Percentiles rank a stretch among this genome's conserved stretches.
Evolutionary conservation across 1,140 invertebrate species (phyloP).

Genomic region (Heterodera schachtii): DNA sequence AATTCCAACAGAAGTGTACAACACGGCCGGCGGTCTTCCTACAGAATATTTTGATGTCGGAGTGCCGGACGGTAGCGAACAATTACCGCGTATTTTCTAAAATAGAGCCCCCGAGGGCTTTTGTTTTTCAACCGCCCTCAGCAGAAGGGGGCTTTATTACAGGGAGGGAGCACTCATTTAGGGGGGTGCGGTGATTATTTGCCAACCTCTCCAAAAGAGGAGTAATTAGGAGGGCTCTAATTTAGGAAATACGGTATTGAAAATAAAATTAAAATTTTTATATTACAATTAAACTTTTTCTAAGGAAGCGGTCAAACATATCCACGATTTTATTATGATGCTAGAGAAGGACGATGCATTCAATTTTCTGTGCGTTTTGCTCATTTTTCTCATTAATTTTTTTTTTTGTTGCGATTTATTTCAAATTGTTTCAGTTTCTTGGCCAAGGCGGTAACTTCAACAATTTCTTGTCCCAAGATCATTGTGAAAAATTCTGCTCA

Average conservation of each 20-base stretch:
- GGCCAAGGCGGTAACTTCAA: slow-evolving; percentile 65
- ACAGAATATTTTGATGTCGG: slow-evolving; percentile 64
- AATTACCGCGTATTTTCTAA: too few relatives aligned
- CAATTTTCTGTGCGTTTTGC: slow-evolving; percentile 53
- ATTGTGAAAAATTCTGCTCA: slow-evolving; percentile 65
- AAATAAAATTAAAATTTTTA: too few relatives aligned
- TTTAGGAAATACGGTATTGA: too few relatives aligned
- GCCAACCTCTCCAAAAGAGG: too few relatives aligned
- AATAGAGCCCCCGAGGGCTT: too few relatives aligned
- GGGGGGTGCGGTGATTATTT: too few relatives aligned
- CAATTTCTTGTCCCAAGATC: slow-evolving; percentile 64
- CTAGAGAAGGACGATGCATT: slow-evolving; percentile 62
- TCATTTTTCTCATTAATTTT: neutral
- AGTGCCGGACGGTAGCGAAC: slow-evolving; percentile 60
- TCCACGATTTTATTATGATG: slow-evolving; percentile 63
- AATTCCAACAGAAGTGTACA: slow-evolving; percentile 65
- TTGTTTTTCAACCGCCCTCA: too few relatives aligned
- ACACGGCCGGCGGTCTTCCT: slow-evolving; percentile 63
- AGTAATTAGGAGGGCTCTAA: too few relatives aligned
- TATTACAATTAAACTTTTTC: too few relatives aligned
- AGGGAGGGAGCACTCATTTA: too few relatives aligned
- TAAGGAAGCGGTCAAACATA: slow-evolving; percentile 55
- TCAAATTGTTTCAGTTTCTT: slow-evolving; percentile 53
- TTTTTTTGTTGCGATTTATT: neutral
- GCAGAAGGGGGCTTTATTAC: too few relatives aligned